Evolutionary conservation across 2,888 invertebrate species (phyloP).

Genomic region (Buathra laborator): DNA sequence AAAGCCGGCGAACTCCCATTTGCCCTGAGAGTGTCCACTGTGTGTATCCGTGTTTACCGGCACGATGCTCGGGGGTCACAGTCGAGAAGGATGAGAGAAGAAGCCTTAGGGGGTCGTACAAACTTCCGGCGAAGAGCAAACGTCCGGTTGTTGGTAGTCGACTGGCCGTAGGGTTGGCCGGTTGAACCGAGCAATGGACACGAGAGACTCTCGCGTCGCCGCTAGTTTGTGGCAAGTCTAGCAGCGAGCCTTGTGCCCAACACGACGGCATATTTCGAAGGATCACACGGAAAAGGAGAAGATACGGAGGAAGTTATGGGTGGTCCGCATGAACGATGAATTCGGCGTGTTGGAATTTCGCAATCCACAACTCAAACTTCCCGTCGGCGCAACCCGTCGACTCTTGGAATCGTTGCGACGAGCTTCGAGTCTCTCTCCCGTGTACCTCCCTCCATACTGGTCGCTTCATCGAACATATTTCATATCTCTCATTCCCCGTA

Average conservation of each 20-base stretch:
- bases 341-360: constrained; percentile 28
- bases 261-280: neutral
- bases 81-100: constrained; percentile 17
- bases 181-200: neutral
- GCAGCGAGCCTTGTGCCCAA: constrained; percentile 10
- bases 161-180: neutral
- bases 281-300: neutral
- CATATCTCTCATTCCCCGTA: neutral
- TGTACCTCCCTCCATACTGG: neutral
- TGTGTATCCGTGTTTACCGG: constrained; percentile 41
- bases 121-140: constrained; percentile 61
- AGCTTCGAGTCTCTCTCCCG: neutral
- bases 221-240: constrained; percentile 36
- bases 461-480: constrained; percentile 23
- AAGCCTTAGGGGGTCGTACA: constrained; percentile 34
- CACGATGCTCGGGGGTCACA: constrained; percentile 21
- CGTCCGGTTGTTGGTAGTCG: constrained; percentile 51
- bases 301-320: neutral
- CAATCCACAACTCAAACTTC: constrained; percentile 40
- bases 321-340: constrained; percentile 16
- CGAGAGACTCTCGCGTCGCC: neutral
- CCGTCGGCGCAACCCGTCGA: neutral
- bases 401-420: neutral
- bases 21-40: neutral
- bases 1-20: constrained; percentile 2